Evolutionary conservation across 2,888 invertebrate genomes (phyloP).

Genomic region (Xestia c-nigrum): DNA sequence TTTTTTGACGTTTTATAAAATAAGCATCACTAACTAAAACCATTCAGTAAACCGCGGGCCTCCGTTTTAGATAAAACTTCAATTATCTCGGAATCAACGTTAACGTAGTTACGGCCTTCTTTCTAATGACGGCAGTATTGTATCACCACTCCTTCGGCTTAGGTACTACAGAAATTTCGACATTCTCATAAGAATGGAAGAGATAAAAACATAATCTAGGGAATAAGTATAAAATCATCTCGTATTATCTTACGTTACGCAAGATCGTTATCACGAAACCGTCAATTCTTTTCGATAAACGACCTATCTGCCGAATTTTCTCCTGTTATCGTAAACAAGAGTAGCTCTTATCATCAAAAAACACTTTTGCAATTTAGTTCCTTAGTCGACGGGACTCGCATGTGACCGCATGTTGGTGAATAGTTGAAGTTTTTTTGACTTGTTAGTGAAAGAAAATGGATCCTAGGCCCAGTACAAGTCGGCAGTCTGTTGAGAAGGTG

Average conservation of each 20-base stretch:
- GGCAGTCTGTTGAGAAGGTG: conserved; percentile 83
- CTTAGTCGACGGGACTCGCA: conserved; percentile 69
- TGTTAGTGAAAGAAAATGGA: conserved; percentile 78
- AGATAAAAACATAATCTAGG: conserved; percentile 79
- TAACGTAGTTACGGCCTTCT: too few relatives aligned
- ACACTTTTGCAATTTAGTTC: conserved; percentile 75
- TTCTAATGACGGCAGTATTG: too few relatives aligned
- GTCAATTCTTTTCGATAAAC: conserved; percentile 81
- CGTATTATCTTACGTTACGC: conserved; percentile 81
- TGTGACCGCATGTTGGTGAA: conserved; percentile 70
- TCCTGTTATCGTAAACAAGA: conserved; percentile 78
- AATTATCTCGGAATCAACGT: too few relatives aligned
- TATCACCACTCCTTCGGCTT: conserved; percentile 70
- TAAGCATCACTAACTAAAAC: too few relatives aligned
- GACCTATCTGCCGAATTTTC: conserved; percentile 76
- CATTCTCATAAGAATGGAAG: conserved; percentile 71
- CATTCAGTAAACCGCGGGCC: too few relatives aligned
- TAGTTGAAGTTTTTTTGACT: conserved; percentile 35
- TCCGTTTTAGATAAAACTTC: too few relatives aligned
- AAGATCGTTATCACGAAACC: conserved; percentile 84
- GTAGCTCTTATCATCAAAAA: conserved; percentile 69
- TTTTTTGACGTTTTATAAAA: too few relatives aligned
- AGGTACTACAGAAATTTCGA: conserved; percentile 74
- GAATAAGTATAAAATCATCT: conserved; percentile 73
- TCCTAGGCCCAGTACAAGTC: conserved; percentile 83